phyloP scores from a whole-genome alignment of 2,797 vertebrate species.

The Micropoecilia bifurca region DNA sequence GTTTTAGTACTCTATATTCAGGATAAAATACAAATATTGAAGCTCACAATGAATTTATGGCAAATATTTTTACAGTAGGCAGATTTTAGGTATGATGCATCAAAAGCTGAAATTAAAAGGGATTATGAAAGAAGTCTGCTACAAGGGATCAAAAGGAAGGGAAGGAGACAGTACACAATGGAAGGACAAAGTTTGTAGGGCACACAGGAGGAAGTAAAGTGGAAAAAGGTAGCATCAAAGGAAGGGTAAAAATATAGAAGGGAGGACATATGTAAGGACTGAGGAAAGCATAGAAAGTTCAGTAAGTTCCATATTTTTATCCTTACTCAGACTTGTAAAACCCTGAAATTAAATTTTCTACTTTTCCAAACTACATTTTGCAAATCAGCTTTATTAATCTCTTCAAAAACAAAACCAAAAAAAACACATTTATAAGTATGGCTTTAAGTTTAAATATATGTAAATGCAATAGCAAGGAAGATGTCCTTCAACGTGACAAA shows the following conservation, averaged over 20 bases:
- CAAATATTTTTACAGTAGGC: neutral
- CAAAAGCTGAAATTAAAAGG: neutral
- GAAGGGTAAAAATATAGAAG: neutral
- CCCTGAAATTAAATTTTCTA: neutral
- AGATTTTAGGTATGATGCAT: neutral
- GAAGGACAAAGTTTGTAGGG: neutral
- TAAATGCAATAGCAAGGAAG: constrained; percentile 13
- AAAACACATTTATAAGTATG: neutral
- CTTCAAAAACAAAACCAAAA: constrained; percentile 16
- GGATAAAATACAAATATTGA: neutral
- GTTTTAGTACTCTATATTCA: neutral
- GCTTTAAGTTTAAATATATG: neutral
- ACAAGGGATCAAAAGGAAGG: neutral
- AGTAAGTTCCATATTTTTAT: neutral
- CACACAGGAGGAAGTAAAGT: neutral
- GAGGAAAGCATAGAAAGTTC: neutral
- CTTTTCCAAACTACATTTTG: constrained; percentile 21
- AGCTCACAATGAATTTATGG: neutral
- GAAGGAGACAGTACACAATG: neutral
- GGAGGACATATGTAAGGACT: neutral
- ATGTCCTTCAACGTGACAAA: constrained; percentile 11
- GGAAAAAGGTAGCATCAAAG: neutral
- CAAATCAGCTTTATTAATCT: constrained; percentile 31
- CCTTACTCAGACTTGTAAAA: neutral
- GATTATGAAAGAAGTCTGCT: neutral